These are phyloP conservation scores for Chloropsis hardwickii DNA, from an alignment of 2,113 vertebrate genomes.

Conservation along the genomic window DNA sequence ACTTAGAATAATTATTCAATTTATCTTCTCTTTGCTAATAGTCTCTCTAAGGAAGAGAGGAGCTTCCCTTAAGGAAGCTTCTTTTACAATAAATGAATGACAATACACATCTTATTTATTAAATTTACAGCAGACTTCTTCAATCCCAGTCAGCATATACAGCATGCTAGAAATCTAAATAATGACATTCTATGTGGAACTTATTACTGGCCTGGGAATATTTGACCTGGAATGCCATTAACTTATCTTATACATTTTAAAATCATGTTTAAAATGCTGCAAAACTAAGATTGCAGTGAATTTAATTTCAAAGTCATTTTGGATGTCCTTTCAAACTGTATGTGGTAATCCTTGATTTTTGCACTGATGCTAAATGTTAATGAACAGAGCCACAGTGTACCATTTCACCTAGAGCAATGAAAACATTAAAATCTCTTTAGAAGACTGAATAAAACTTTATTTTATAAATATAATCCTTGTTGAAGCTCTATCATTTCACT, in stretches of 20 bases:
- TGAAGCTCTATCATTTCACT: slow-evolving; percentile 76
- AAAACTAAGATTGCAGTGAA: slow-evolving; percentile 75
- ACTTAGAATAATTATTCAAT: neutral
- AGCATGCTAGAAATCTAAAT: slow-evolving; percentile 65
- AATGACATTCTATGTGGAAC: slow-evolving; percentile 54
- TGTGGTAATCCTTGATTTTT: slow-evolving; percentile 77
- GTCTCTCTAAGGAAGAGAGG: neutral
- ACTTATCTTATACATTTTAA: slow-evolving; percentile 74
- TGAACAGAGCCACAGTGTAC: slow-evolving; percentile 74
- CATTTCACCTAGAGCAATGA: slow-evolving; percentile 79
- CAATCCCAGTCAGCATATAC: neutral
- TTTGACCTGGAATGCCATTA: slow-evolving; percentile 75
- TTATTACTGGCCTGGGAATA: slow-evolving; percentile 58
- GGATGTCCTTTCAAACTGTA: slow-evolving; percentile 73
- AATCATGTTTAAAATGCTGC: slow-evolving; percentile 70
- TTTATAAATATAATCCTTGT: slow-evolving; percentile 85
- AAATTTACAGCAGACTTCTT: slow-evolving; percentile 4
- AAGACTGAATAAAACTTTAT: slow-evolving; percentile 85
- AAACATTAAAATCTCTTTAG: slow-evolving; percentile 84
- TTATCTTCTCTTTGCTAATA: neutral
- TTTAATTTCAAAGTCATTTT: slow-evolving; percentile 77
- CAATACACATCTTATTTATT: slow-evolving; percentile 55
- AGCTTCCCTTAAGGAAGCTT: neutral
- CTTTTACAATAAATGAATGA: neutral
- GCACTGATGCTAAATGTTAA: slow-evolving; percentile 78